These are phyloP conservation scores for Aphis craccivora DNA, from an alignment of 1,140 invertebrate species.

Conservation along the genomic window DNA sequence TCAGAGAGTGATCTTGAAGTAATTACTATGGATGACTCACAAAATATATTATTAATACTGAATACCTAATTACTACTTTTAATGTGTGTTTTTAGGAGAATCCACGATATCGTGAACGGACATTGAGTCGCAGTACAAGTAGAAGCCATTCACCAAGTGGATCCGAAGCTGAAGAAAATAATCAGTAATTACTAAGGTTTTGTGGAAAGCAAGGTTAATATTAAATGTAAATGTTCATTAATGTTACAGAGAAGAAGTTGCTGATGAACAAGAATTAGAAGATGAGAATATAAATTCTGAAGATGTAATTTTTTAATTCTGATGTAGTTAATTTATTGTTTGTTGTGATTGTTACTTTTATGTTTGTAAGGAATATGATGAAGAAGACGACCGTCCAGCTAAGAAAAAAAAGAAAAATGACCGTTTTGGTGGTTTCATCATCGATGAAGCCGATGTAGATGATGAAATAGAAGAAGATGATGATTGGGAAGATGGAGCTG, in stretches of 20 bases:
- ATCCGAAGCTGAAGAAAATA: slow-evolving; percentile 59
- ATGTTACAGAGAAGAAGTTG: slow-evolving; percentile 40
- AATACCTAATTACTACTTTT: not conserved
- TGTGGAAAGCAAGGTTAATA: not conserved
- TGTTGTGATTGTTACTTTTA: not conserved
- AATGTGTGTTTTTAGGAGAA: not conserved
- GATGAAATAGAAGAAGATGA: slow-evolving; percentile 93
- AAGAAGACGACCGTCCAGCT: slow-evolving; percentile 74
- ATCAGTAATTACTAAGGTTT: not conserved
- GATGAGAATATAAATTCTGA: slow-evolving; percentile 75
- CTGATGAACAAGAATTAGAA: slow-evolving; percentile 76
- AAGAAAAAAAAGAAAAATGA: slow-evolving; percentile 81
- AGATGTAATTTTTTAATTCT: slow-evolving; percentile 67
- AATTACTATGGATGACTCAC: not conserved
- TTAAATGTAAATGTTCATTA: not conserved
- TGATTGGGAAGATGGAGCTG: slow-evolving; percentile 92
- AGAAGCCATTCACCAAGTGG: slow-evolving; percentile 60
- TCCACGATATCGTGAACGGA: not conserved
- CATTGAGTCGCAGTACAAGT: slow-evolving; percentile 58
- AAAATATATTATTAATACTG: no score
- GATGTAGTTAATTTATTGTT: not conserved
- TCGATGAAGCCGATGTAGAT: slow-evolving; percentile 94
- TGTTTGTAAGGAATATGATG: slow-evolving; percentile 66
- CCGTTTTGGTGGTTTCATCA: slow-evolving; percentile 85
- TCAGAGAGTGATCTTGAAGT: not conserved